Evolutionary conservation across 2,797 vertebrate species (phyloP).

Genomic region (Masticophis lateralis): DNA sequence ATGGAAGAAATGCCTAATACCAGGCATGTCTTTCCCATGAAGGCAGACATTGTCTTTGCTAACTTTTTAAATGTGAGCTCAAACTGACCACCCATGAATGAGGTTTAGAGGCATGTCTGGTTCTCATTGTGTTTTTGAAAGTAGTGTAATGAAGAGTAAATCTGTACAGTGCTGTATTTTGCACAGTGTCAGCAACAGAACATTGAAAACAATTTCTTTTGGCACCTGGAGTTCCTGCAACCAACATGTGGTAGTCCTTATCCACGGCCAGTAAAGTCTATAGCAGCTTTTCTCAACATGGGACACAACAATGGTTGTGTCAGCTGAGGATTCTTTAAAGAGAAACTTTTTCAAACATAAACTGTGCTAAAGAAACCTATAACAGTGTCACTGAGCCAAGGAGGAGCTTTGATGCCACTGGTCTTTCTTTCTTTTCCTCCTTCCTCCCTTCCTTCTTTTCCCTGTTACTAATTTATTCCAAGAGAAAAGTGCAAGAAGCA

Average conservation of each 20-base stretch:
- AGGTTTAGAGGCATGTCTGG: conserved; percentile 6
- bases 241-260: background rate
- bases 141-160: background rate
- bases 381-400: background rate
- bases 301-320: background rate
- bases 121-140: conserved; percentile 2
- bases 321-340: background rate
- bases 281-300: background rate
- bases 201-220: background rate
- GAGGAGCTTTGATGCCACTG: background rate
- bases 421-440: background rate
- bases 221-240: background rate
- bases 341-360: background rate
- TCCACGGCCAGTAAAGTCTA: background rate
- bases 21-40: background rate
- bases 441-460: background rate
- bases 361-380: background rate
- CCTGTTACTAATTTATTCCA: background rate
- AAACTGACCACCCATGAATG: conserved; percentile 2
- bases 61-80: background rate
- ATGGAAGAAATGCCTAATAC: background rate
- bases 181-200: background rate
- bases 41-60: background rate
- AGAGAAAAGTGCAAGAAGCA: background rate
- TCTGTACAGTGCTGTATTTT: background rate